Evolutionary conservation across 2,888 invertebrate species (phyloP).

Genomic region (Catocala fraxini): DNA sequence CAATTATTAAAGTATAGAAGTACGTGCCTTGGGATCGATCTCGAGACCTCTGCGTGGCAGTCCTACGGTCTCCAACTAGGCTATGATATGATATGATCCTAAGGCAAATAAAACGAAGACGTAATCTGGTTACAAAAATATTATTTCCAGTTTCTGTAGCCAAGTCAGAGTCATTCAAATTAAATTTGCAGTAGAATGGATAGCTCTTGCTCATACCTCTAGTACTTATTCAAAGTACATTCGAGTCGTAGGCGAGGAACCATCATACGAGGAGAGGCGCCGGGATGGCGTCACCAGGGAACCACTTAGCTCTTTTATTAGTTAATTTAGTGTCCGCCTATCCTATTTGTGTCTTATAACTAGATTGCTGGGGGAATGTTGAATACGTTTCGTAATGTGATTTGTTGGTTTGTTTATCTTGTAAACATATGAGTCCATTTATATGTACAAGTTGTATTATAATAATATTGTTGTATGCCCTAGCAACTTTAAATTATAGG

Average conservation of each 20-base stretch:
- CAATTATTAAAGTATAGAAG: too few species aligned
- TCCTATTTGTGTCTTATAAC: conserved; percentile 25
- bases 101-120: too few species aligned
- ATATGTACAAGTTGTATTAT: too few species aligned
- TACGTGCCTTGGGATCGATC: too few species aligned
- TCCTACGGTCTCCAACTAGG: too few species aligned
- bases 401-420: conserved; percentile 7
- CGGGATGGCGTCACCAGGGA: conserved; percentile 41
- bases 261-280: conserved; percentile 33
- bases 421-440: too few species aligned
- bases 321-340: conserved; percentile 41
- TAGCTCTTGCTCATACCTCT: neutral
- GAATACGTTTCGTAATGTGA: conserved; percentile 23
- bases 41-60: too few species aligned
- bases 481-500: too few species aligned
- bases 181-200: too few species aligned
- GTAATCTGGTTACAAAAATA: too few species aligned
- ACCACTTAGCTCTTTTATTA: conserved; percentile 51
- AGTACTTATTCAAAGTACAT: neutral
- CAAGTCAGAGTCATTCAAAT: neutral
- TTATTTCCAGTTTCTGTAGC: neutral
- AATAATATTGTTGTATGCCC: too few species aligned
- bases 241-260: conserved; percentile 12
- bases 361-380: conserved; percentile 38
- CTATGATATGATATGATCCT: too few species aligned